phyloP scores from a whole-genome alignment of 2,797 vertebrate species.

The Arnoldichthys spilopterus region DNA sequence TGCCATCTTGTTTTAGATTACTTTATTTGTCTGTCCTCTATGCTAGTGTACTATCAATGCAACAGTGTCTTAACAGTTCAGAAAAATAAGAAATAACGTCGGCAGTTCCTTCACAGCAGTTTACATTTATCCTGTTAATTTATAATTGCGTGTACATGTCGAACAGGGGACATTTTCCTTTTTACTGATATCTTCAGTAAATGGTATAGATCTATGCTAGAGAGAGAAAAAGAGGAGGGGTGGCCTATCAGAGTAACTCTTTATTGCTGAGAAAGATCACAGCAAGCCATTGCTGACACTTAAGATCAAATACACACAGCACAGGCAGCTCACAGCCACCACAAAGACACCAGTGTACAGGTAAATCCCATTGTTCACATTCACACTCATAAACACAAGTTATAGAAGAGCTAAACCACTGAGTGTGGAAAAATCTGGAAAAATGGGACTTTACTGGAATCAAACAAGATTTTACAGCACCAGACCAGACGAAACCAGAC shows the following conservation, averaged over 20 bases:
- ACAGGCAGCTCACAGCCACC: not conserved
- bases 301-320: not conserved
- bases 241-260: not conserved
- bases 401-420: not conserved
- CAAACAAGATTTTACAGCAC: no score
- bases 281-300: not conserved
- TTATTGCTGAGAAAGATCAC: not conserved
- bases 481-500: no score
- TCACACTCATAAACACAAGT: not conserved
- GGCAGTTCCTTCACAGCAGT: not conserved
- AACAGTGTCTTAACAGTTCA: not conserved
- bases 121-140: not conserved
- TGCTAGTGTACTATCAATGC: not conserved
- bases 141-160: not conserved
- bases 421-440: not conserved
- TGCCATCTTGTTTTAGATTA: not conserved
- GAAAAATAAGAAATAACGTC: not conserved
- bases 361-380: not conserved
- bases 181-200: not conserved
- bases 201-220: not conserved
- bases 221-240: not conserved
- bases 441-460: no score
- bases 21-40: not conserved
- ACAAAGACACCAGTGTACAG: not conserved
- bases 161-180: no score